Evolutionary conservation across 2,888 invertebrate species (phyloP), one percentile per base, ranked within the genome.

Genomic region (Halocaridina rubra): DNA sequence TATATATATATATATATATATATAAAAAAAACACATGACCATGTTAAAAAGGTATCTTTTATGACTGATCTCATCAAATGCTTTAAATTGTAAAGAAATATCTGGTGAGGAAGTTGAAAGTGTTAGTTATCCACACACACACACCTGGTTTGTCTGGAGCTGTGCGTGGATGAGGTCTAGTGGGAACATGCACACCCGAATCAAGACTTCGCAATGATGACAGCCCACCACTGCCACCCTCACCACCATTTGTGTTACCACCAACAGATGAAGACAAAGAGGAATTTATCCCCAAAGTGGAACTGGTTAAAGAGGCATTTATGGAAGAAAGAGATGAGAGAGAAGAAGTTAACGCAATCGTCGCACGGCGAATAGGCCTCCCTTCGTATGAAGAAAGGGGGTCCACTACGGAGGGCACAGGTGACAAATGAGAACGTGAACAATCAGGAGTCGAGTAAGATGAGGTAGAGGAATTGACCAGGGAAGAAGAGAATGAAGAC

Each of bases 121-220:
- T 46, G 74, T 32, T 16, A 19, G 80, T 80, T 80, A 30, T 71
- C 59, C 16, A 10, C 39, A 27, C 74, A 72, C 80, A 80, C 80
- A 74, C 80, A 80, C 80, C 80, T 80, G 80, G 80, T 64, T 46
- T 80, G 74, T 72, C 80, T 32, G 74, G 80, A 33, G 80, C 61
- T 22, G 80, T 80, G 80, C 61, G 61, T 33, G 80, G 33, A n/a
- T 74, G 64, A 64, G 78, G 80, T 61, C 74, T 72, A 59, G 72
- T 61, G 19, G 80, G 80, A 39, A 72, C 80, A 71, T 80, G 76
- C 64, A 78, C 64, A 33, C 64, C 78, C 29, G 76, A 61, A 59
- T 77, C 76, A 59, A 77, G 76, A 59, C 76, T 77, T 24, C 76
- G 76, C 22, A 77, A 59, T 30, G 76, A 77, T 57, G 76, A 32